Base-by-base conservation (phyloP, 2,888 invertebrate species). In the Coremacera marginata region DNA sequence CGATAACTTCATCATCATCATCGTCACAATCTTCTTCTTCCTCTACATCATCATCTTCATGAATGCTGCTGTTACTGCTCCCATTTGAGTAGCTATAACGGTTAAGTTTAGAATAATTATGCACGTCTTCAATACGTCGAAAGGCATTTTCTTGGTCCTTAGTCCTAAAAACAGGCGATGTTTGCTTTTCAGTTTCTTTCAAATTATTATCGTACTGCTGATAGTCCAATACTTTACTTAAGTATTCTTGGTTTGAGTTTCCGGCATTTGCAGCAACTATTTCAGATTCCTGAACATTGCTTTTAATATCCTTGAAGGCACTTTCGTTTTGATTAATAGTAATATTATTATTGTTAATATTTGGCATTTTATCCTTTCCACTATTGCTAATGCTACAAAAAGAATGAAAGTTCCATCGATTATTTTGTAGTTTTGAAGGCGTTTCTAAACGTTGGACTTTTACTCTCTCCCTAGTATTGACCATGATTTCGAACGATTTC, bases 131-230 rank as follows among this genome's bases (percentile, higher is more conserved):
- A 77, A 89, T 88, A 79, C 84, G 86, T 68, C 87, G 86, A 85
- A 86, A 89, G 83, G 89, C 89, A 86, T 87, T 84, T 85, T 88
- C 88, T 84, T 88, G 89, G 87, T 88, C 85, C 81, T 87, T 85
- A 80, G 86, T 88, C 78, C 86, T 83, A 80, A 84, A 73, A 62
- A 76, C 49, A 49, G 73, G 22, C 51, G 77, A 67, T n/a, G 62
- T 22, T 14, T 55, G 71, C 63, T 65, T 70, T 72, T 73, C 62
- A 37, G 14, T 49, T 34, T 34, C 62, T 31, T n/a, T 19, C 8
- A n/a, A 14, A 51, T 49, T 19, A 27, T 31, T n/a, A 9, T 14
- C 25, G n/a, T 14, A 16, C 9, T 27, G 31, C 16, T 62, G 62
- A 34, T 55, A 8, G 5, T 52, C 16, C 27, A 70, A 52, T 3